These are phyloP conservation scores for Arnoldichthys spilopterus DNA, from an alignment of 2,797 vertebrate species.

Conservation along the genomic window DNA sequence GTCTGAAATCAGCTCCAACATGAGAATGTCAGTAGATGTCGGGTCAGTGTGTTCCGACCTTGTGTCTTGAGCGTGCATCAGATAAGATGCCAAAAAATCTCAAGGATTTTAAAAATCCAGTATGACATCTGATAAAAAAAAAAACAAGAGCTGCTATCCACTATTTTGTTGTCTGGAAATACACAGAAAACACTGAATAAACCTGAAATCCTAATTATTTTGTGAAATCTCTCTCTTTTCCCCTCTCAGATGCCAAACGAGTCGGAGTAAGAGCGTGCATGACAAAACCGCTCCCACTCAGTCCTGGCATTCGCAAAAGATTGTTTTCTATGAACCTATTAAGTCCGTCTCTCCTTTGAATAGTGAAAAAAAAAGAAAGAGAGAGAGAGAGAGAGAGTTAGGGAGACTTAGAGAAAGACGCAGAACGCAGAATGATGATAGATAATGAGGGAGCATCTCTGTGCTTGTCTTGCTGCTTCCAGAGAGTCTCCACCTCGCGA, in stretches of 20 bases:
- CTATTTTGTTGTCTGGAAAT: neutral
- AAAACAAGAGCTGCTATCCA: neutral
- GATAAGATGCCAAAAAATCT: neutral
- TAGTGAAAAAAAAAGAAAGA: neutral
- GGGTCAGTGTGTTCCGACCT: neutral
- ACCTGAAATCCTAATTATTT: neutral
- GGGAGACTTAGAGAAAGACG: neutral
- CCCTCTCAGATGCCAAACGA: neutral
- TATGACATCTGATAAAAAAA: too few species aligned
- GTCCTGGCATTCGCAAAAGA: conserved; percentile 21
- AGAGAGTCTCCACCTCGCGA: conserved; percentile 17
- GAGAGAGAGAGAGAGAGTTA: neutral
- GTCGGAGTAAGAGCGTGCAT: neutral
- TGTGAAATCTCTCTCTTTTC: neutral
- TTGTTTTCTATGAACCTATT: conserved; percentile 30
- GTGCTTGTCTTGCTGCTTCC: conserved; percentile 37
- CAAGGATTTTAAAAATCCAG: neutral
- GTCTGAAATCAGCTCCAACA: neutral
- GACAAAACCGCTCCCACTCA: conserved; percentile 8
- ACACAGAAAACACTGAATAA: neutral
- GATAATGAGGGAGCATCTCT: conserved; percentile 34
- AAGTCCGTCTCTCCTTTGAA: conserved; percentile 20
- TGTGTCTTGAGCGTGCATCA: neutral
- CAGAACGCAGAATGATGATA: conserved; percentile 18
- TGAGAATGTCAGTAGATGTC: neutral